phyloP scores from a whole-genome alignment of 2,888 invertebrate species.

The Hyppa rectilinea region DNA sequence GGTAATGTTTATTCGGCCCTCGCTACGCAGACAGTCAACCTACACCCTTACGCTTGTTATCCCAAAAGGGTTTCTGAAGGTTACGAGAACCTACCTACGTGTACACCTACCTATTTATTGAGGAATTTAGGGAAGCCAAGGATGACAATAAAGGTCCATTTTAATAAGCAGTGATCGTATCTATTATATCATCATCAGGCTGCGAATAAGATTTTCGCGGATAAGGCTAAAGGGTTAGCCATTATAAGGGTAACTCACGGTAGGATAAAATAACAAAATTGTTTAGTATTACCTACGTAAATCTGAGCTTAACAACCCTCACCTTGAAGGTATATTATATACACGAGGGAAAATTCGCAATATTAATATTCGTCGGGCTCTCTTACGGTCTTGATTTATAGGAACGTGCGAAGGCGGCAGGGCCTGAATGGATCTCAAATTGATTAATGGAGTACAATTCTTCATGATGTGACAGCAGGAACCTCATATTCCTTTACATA shows the following conservation, averaged over 20 bases:
- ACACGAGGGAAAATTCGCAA: slow-evolving; percentile 44
- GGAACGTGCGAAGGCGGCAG: slow-evolving; percentile 23
- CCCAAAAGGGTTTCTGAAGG: slow-evolving; percentile 38
- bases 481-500: slow-evolving; percentile 39
- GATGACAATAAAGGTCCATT: slow-evolving; percentile 6
- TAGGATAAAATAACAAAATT: slow-evolving; percentile 17
- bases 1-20: slow-evolving; percentile 14
- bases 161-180: slow-evolving; percentile 5
- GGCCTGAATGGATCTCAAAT: slow-evolving; percentile 46
- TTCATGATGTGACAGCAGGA: slow-evolving; percentile 51
- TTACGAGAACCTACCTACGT: slow-evolving; percentile 8
- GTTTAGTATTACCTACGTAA: slow-evolving; percentile 21
- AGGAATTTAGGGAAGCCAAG: not conserved
- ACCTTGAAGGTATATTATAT: slow-evolving; percentile 41
- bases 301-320: slow-evolving; percentile 38
- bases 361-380: slow-evolving; percentile 52
- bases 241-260: not conserved
- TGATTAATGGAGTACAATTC: slow-evolving; percentile 62
- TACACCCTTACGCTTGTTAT: slow-evolving; percentile 35
- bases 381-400: slow-evolving; percentile 55
- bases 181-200: slow-evolving; percentile 2
- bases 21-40: slow-evolving; percentile 1
- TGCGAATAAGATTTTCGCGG: slow-evolving; percentile 23
- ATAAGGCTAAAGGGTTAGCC: not conserved
- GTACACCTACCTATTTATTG: not conserved